Percentiles rank a stretch among this genome's conserved stretches.
phyloP scores from a whole-genome alignment of 2,797 vertebrate genomes.

The Bovichtus diacanthus region DNA sequence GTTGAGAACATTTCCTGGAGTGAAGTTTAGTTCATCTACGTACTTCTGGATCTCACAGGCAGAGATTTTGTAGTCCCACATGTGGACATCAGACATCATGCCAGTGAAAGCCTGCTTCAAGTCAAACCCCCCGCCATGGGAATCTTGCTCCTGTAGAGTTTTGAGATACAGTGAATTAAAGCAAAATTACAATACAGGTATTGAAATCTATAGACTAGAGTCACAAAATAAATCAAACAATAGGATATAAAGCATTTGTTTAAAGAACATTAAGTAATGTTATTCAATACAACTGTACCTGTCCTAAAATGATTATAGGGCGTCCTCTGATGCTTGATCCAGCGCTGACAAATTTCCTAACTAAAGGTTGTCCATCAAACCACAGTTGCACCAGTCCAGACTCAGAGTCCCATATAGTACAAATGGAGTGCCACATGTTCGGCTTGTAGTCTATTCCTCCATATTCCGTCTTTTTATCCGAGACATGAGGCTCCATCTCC shows the following conservation, averaged over 20 bases:
- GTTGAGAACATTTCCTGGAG: conserved; percentile 66
- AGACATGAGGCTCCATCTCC: conserved; percentile 28
- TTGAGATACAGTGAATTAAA: background rate
- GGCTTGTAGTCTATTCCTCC: conserved; percentile 4
- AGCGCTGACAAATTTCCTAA: conserved; percentile 60
- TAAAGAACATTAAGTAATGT: background rate
- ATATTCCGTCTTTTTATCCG: background rate
- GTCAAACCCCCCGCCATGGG: conserved; percentile 64
- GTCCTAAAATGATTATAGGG: conserved; percentile 53
- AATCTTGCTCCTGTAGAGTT: conserved; percentile 69
- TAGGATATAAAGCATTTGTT: background rate
- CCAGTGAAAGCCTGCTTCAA: conserved; percentile 69
- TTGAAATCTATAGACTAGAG: background rate
- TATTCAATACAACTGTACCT: conserved; percentile 47
- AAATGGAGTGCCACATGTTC: conserved; percentile 75
- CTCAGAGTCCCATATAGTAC: conserved; percentile 75
- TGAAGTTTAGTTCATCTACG: conserved; percentile 31
- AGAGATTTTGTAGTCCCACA: conserved; percentile 73
- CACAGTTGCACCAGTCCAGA: conserved; percentile 71
- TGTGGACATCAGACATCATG: conserved; percentile 69
- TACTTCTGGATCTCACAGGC: conserved; percentile 65
- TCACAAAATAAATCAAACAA: background rate
- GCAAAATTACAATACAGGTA: background rate
- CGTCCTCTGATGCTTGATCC: conserved; percentile 23
- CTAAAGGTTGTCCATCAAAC: conserved; percentile 66